Evolutionary conservation across 1,140 invertebrate genomes (phyloP).

Genomic region (Gryon sp.): DNA sequence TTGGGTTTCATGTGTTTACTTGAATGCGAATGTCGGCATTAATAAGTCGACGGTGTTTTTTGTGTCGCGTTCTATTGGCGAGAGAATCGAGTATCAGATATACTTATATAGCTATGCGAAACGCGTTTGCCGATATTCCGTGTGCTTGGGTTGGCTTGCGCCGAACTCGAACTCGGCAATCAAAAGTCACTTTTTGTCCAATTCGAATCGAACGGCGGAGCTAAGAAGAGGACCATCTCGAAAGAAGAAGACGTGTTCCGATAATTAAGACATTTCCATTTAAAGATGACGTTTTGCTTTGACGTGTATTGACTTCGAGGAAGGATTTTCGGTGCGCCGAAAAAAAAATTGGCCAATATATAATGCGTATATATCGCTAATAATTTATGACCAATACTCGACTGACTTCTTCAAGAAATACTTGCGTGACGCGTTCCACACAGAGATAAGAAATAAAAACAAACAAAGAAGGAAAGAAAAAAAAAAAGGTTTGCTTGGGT

Average conservation of each 20-base stretch:
- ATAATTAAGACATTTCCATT: conserved; percentile 77
- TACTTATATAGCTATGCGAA: conserved; percentile 54
- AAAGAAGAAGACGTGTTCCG: conserved; percentile 73
- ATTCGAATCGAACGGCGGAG: conserved; percentile 39
- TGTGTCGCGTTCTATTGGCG: conserved; percentile 29
- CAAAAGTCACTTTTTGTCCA: too few relatives aligned
- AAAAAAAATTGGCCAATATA: conserved; percentile 68
- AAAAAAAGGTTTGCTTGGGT: conserved; percentile 31
- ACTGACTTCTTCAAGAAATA: conserved; percentile 36
- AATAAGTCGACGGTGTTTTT: conserved; percentile 27
- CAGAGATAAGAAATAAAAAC: too few relatives aligned
- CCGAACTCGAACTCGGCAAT: conserved; percentile 50
- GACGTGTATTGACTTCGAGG: conserved; percentile 57
- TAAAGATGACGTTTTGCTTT: conserved; percentile 71
- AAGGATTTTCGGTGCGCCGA: conserved; percentile 60
- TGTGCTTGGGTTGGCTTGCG: conserved; percentile 41
- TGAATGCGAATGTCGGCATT: conserved; percentile 23
- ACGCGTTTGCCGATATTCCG: conserved; percentile 46
- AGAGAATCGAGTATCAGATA: conserved; percentile 33
- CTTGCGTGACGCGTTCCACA: conserved; percentile 25
- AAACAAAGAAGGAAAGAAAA: too few relatives aligned
- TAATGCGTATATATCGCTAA: conserved; percentile 68
- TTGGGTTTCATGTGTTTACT: conserved; percentile 16
- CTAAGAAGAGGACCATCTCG: conserved; percentile 56
- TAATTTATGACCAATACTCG: conserved; percentile 63